Evolutionary conservation across 2,797 vertebrate genomes (phyloP), one percentile per base, ranked within the genome.

Genomic region (Eulemur albifrons): DNA sequence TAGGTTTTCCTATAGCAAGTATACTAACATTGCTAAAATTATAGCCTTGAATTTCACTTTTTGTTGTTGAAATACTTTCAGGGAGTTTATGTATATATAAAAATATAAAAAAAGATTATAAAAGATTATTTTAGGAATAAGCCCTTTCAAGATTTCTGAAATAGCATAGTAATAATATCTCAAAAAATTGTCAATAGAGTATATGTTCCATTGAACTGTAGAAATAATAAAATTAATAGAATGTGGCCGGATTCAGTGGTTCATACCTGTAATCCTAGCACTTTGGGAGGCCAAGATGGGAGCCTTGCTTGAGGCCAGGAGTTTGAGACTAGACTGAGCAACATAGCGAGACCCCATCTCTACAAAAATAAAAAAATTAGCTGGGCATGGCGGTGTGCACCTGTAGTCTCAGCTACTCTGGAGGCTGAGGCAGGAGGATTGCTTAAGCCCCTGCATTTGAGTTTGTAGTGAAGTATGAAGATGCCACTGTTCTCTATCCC

Each of bases 111-210:
- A 59, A 95, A 61, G 10, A 81, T 79, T 84, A n/a, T 94, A 72
- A 92, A 77, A 88, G 21, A 61, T 79, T 93, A 61, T 94, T 88
- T 94, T 92, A 93, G 61, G 27, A 96, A 52, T 63, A 96, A 82
- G 20, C 23, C 15, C 23, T 82, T 92, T 70, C 3, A 88, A 96
- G 40, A 85, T 85, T 84, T 14, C 82, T 93, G 8, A 92, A 76
- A 76, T 90, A 81, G n/a, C 40, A 50, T 81, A 20, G 61, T 76
- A 67, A 30, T 85, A 75, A 73, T 76, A 75, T 50, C 1, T 67
- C 69, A 81, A 81, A 82, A 30, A 4, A 30, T 61, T 80, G 8
- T 45, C 40, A 80, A 2, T 32, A 32, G 27, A 70, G 7, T 50
- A 4, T 82, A 82, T 80, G 2, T 93, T 95, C n/a, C 69, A 8